Conservation (phyloP, 2,888 invertebrate genomes). For the Morpho helenor region DNA sequence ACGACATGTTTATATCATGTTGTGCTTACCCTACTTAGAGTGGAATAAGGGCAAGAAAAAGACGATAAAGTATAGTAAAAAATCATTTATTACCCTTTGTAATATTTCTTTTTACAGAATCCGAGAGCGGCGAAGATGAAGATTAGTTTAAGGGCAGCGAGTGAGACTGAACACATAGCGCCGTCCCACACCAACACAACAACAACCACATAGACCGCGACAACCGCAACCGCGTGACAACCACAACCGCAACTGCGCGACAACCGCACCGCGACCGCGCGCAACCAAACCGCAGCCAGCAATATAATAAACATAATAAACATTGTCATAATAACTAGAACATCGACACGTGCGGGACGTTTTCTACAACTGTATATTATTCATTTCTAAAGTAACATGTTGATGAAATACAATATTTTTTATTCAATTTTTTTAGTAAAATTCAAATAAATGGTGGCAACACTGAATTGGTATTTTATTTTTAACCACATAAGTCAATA, state of each 20-base stretch:
- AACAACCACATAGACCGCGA: slow-evolving; percentile 22
- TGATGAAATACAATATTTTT: slow-evolving; percentile 78
- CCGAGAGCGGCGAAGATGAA: slow-evolving; percentile 76
- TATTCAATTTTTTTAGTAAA: slow-evolving; percentile 79
- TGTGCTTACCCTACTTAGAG: too few species aligned
- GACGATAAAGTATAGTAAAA: background rate
- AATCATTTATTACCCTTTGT: background rate
- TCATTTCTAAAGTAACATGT: slow-evolving; percentile 75
- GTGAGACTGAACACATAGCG: slow-evolving; percentile 62
- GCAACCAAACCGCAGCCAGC: background rate
- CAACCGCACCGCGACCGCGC: slow-evolving; percentile 9
- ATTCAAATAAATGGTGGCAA: slow-evolving; percentile 75
- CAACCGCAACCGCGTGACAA: slow-evolving; percentile 18
- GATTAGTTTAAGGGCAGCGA: slow-evolving; percentile 75
- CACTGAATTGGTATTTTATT: slow-evolving; percentile 51
- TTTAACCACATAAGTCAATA: background rate
- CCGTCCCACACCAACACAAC: slow-evolving; percentile 33
- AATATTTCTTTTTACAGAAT: slow-evolving; percentile 50
- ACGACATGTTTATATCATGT: too few species aligned
- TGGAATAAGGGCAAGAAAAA: too few species aligned
- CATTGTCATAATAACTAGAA: slow-evolving; percentile 39
- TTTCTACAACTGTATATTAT: slow-evolving; percentile 73
- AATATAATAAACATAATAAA: background rate
- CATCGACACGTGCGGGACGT: slow-evolving; percentile 47
- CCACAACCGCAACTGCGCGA: background rate